A percentile compares a stretch with the other conserved stretches of the same genome.
Conservation (phyloP, 2,797 vertebrate species). For the Protosalanx chinensis region DNA sequence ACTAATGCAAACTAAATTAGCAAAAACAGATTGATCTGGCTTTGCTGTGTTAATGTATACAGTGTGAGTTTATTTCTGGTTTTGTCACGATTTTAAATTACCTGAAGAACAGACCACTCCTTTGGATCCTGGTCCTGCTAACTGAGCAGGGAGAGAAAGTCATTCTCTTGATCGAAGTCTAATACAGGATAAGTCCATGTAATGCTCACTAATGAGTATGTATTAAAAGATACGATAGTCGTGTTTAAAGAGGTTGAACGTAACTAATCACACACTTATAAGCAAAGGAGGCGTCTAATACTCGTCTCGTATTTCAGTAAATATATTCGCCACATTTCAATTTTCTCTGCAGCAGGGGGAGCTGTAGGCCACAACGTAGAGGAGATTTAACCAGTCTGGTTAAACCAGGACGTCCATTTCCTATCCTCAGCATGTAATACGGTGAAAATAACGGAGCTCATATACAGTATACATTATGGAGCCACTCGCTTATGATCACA, state of each 20-base stretch:
- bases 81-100: constrained; percentile 30
- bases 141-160: constrained; percentile 41
- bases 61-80: too few species aligned
- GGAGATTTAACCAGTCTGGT: not conserved
- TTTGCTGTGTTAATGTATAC: too few species aligned
- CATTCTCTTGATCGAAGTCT: not conserved
- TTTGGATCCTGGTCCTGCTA: constrained; percentile 56
- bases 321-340: not conserved
- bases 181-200: not conserved
- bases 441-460: not conserved
- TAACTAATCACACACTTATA: not conserved
- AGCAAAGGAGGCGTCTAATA: not conserved
- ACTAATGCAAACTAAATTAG: not conserved
- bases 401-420: constrained; percentile 3
- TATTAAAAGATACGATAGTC: not conserved
- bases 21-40: too few species aligned
- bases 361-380: not conserved
- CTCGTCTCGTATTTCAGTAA: not conserved
- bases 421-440: not conserved
- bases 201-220: not conserved
- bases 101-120: constrained; percentile 78
- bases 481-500: not conserved
- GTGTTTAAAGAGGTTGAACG: not conserved
- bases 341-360: not conserved
- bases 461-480: too few species aligned